Evolutionary conservation across 2,888 invertebrate species (phyloP), one percentile per base, ranked within the genome.

Genomic region (Agrilus cyanescens): DNA sequence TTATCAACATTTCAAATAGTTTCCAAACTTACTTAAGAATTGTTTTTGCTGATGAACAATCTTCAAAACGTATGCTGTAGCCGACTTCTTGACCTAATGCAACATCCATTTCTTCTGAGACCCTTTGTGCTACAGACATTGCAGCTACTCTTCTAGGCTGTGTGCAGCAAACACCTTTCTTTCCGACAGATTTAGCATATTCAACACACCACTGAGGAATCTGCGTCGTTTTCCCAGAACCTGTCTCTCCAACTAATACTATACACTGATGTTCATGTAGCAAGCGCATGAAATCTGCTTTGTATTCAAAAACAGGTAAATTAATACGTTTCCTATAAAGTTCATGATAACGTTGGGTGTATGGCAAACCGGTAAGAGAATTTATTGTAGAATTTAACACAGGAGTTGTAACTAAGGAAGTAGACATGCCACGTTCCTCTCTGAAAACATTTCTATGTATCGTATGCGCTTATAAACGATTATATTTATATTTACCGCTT

Each of bases 51-150:
- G 93, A 91, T 2, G 96, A 94, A 61, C 97, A 97, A 69, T 98
- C 97, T 67, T 98, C 98, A 62, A 98, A 98, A 75, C 98, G 87
- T 62, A 98, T 98, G 61, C 93, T 88, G 63, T 94, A 94, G 46
- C 94, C 94, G 15, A 94, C 93, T 69, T 94, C 89, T 60, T 88
- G 83, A 1, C 85, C 86, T 5, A 99, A 67, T 5, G 81, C 82
- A 0, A 97, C 96, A 64, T 98, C 98, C 97, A 99, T 96, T 70
- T 99, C 98, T 62, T 99, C 97, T 0, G 97, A 93, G 0, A 98
- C 98, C 64, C 98, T 76, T 61, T 97, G 95, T 0, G 98, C 97
- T 0, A 99, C 98, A 0, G 94, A 94, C 97, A 99, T 99, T 5
- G 98, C 98, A 1, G 98, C 98, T 41, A 99, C 98, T 71, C 98